phyloP scores from a whole-genome alignment of 1,140 invertebrate species.

The Pseudobourletiella spinata region DNA sequence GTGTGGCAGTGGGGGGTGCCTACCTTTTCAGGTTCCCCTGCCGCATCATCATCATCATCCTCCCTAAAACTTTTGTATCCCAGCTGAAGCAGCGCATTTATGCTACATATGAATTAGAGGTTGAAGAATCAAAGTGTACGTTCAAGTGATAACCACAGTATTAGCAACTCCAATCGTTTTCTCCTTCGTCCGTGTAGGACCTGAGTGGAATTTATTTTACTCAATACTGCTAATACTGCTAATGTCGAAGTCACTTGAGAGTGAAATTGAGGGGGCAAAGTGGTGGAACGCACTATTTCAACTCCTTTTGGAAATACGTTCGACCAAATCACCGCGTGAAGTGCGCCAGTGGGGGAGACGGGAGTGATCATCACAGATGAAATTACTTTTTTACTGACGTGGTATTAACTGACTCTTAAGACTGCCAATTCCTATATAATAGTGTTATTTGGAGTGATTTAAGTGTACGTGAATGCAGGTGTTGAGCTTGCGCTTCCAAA shows the following conservation, averaged over 20 bases:
- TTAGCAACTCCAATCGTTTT: no score
- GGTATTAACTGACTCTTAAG: constrained; percentile 27
- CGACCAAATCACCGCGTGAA: not conserved
- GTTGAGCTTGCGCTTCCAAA: not conserved
- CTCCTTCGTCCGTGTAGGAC: no score
- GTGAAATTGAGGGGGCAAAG: no score
- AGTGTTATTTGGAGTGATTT: not conserved
- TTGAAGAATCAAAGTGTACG: not conserved
- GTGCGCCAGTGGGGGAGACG: not conserved
- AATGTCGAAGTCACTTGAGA: no score
- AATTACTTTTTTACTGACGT: not conserved
- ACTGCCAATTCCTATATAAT: constrained; percentile 20
- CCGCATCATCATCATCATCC: no score
- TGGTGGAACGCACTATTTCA: no score
- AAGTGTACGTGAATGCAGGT: no score
- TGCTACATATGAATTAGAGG: not conserved
- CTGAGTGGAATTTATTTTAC: not conserved
- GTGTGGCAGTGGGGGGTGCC: no score
- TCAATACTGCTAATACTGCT: not conserved
- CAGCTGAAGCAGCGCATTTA: not conserved
- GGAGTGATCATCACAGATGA: not conserved
- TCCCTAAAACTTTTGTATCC: not conserved
- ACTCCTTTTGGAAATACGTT: not conserved
- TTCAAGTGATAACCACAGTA: not conserved
- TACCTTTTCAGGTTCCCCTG: no score